Evolutionary conservation across 2,113 vertebrate species (phyloP).

Genomic region (Sturnira hondurensis): DNA sequence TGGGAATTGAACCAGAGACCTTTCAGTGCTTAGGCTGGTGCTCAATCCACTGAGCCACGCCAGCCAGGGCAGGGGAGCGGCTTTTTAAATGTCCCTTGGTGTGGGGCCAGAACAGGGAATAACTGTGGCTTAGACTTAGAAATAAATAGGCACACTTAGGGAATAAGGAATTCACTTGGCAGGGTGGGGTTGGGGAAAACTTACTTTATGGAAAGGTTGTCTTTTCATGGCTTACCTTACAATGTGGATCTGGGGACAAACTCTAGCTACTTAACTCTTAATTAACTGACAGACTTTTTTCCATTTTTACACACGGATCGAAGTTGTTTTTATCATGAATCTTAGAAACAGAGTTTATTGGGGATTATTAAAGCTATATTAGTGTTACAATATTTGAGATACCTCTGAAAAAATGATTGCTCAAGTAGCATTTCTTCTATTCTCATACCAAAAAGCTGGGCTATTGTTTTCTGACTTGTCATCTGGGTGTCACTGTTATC

Average conservation of each 20-base stretch:
- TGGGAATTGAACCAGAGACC: too few species aligned
- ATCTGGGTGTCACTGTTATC: neutral
- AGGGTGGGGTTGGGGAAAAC: neutral
- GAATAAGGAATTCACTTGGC: neutral
- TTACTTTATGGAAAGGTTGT: neutral
- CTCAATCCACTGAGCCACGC: too few species aligned
- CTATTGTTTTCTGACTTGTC: neutral
- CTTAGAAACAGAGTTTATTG: neutral
- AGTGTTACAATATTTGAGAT: neutral
- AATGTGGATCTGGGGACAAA: neutral
- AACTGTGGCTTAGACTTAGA: neutral
- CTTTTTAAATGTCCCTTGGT: neutral
- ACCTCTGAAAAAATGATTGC: neutral
- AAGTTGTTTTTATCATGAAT: constrained; percentile 2
- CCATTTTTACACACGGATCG: neutral
- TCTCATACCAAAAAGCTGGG: neutral
- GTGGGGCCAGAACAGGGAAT: neutral
- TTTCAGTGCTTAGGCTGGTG: too few species aligned
- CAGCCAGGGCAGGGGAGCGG: neutral
- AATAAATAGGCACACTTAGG: constrained; percentile 28
- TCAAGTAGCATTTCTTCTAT: neutral
- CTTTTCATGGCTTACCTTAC: constrained; percentile 4
- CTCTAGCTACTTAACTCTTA: neutral
- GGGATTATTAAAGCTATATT: neutral
- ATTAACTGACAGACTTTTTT: neutral